Evolutionary conservation across 2,113 vertebrate species (phyloP), one percentile per base, ranked within the genome.

Genomic region (Scophthalmus maximus): DNA sequence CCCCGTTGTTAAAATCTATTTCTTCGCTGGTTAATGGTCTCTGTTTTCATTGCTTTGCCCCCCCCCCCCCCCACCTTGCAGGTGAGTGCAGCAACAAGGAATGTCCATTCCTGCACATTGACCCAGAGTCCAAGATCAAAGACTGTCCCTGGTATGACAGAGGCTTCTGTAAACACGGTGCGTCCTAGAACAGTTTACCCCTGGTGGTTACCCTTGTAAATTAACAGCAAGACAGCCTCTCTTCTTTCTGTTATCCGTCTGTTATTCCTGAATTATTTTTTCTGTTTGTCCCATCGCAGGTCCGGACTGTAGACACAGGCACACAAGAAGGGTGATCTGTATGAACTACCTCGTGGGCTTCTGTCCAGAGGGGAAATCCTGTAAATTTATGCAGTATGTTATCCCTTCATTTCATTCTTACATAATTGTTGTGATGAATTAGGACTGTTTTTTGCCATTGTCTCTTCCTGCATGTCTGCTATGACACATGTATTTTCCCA

Each of bases 331-430:
- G 74, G 97, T 99, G 74, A 99, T 99, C 87, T 99, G 98, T 92
- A 94, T 99, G 65, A 99, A 99, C 89, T 99, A 98, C 85, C 92
- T 99, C 30, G 96, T 99, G n/a, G 98, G 98, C 82, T 99, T 99
- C 90, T 99, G 98, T 94, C 95, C 96, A 0, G 97, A 99, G 52
- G 98, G 97, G 0, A 96, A 96, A 49, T 94, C 94, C 2, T 99
- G 98, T 94, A 99, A 99, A 96, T 99, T 99, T 86, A 98, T 99
- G 97, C 98, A 99, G 98, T 99, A 93, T 94, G 98, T 96, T 87
- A 26, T 30, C 9, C 2, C 61, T 73, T 46, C 17, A 22, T 71
- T 72, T 40, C 1, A 52, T 60, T 64, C 18, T 1, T 36, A 55
- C 20, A 49, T n/a, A 12, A 36, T 36, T 12, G 0, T 12, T 36